Base-by-base conservation (phyloP, 2,888 invertebrate genomes). In the Eristalis intricaria region DNA sequence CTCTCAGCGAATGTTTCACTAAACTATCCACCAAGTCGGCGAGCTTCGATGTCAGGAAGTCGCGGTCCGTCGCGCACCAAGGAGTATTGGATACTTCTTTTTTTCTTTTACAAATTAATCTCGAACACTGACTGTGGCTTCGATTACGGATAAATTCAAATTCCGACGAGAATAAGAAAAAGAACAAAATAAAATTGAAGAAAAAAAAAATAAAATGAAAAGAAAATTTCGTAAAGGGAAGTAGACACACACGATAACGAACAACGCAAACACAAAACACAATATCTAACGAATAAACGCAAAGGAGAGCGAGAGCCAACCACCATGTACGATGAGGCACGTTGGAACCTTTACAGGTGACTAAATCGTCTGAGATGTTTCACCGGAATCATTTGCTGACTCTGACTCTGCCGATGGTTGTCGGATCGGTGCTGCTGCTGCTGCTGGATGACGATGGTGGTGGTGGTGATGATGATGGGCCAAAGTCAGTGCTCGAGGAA, bases 291-390 rank as follows among this genome's bases (percentile, higher is more conserved):
- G 76, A 87, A 87, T 77, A 81, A 82, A 87, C 80, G 77, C 87
- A 87, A 87, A 87, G 75, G 50, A 75, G 75, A 87, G 87, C 84
- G 71, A 79, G 79, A 84, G 84, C 84, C 84, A 84, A 84, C 84
- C 84, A 87, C 84, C 84, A 84, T 87, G 50, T 73, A 88, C 90
- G 90, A 89, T 91, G 90, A 90, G 91, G 89, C 90, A 89, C 91
- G 91, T 89, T 91, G 89, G 90, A 90, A 89, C 91, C 90, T 89
- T 89, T 87, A 90, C 91, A 91, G 90, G 90, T 91, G 91, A 91
- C 91, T 91, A 91, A 91, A 89, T 89, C 66, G 82, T 87, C 64
- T 58, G 83, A 79, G 79, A 84, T 79, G 58, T 66, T 83, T 74
- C 78, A 71, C 43, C 83, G 83, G 71, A 86, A 79, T 83, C 78